Evolutionary conservation across 2,888 invertebrate genomes (phyloP).

Genomic region (Microchrysa polita): DNA sequence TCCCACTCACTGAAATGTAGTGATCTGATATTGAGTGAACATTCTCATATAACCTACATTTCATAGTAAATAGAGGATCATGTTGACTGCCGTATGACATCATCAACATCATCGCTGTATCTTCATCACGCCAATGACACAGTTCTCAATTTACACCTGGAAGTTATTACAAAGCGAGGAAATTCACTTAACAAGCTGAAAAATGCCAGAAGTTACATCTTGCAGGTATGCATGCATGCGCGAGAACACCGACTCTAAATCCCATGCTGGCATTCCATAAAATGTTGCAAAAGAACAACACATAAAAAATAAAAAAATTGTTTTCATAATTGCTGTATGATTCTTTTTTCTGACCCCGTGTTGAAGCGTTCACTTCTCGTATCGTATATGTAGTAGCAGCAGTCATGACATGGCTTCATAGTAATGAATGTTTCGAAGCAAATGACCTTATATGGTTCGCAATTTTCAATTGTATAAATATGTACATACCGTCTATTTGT

Average conservation of each 20-base stretch:
- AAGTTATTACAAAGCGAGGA: not conserved
- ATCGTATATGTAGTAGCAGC: too few species aligned
- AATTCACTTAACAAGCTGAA: too few species aligned
- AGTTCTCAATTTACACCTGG: constrained; percentile 33
- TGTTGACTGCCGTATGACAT: constrained; percentile 13
- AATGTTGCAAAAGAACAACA: not conserved
- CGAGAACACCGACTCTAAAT: not conserved
- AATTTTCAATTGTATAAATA: constrained; percentile 34
- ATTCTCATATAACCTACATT: constrained; percentile 19
- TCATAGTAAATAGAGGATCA: not conserved
- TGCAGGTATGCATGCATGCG: not conserved
- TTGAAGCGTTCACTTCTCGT: constrained; percentile 4
- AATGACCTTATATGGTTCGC: constrained; percentile 29
- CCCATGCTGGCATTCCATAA: constrained; percentile 14
- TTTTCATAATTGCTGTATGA: constrained; percentile 6
- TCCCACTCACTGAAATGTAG: too few species aligned
- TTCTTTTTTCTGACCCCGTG: not conserved
- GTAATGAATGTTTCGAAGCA: not conserved
- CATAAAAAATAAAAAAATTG: not conserved
- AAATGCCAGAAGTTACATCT: too few species aligned
- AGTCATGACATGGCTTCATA: not conserved
- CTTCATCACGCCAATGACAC: constrained; percentile 29
- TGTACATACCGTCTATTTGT: not conserved
- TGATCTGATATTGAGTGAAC: not conserved
- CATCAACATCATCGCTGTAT: not conserved